Conservation (phyloP, 2,888 invertebrate species). For the Neuroscelio doddi region DNA sequence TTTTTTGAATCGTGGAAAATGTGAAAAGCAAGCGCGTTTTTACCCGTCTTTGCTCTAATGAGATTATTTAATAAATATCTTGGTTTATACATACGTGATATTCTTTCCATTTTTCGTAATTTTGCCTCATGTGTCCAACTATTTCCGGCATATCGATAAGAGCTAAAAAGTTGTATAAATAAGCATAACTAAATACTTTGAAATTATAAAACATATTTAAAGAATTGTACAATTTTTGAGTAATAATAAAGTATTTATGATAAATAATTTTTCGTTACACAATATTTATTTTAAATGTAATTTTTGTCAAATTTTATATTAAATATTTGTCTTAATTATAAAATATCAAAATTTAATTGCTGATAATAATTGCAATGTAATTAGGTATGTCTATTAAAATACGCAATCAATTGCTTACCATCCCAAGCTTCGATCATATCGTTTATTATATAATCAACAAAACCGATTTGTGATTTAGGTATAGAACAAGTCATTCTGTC, state of each 20-base stretch:
- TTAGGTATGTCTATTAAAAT: too few relatives aligned
- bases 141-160: constrained; percentile 95
- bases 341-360: constrained; percentile 1
- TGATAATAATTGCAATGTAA: constrained; percentile 1
- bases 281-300: too few relatives aligned
- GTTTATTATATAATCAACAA: constrained; percentile 97
- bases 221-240: too few relatives aligned
- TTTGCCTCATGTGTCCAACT: constrained; percentile 85
- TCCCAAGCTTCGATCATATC: constrained; percentile 99
- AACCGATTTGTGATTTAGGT: constrained; percentile 97
- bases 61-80: too few relatives aligned
- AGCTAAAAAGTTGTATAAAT: constrained; percentile 65
- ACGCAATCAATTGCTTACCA: constrained; percentile 76
- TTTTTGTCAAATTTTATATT: too few relatives aligned
- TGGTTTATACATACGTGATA: constrained; percentile 74
- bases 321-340: neutral
- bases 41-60: too few relatives aligned
- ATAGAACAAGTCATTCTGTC: constrained; percentile 95
- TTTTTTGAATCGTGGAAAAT: too few relatives aligned
- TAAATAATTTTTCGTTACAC: too few relatives aligned
- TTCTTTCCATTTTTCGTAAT: constrained; percentile 94
- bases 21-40: too few relatives aligned
- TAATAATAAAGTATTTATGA: too few relatives aligned
- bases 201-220: neutral
- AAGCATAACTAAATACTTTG: constrained; percentile 1